Evolutionary conservation across 2,113 vertebrate genomes (phyloP).

Genomic region (Sinosuthora webbiana): DNA sequence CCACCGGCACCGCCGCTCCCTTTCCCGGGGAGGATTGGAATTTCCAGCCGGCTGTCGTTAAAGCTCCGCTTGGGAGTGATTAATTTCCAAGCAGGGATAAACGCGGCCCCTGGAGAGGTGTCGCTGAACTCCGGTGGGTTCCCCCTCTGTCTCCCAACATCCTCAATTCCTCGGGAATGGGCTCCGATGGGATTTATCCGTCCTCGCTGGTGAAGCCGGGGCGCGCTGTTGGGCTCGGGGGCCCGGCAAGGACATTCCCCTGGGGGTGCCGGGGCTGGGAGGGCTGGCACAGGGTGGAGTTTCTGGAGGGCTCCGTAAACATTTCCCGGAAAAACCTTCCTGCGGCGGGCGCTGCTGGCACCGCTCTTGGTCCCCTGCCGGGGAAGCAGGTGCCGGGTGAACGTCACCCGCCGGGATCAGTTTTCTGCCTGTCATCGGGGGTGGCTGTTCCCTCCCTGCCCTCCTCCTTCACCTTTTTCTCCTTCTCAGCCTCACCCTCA

Average conservation of each 20-base stretch:
- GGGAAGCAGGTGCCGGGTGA: neutral
- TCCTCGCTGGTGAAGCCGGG: accelerated
- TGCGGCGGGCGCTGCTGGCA: neutral
- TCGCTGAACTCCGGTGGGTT: neutral
- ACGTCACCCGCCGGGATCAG: neutral
- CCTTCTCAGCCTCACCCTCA: neutral
- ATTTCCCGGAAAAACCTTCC: conserved; percentile 17
- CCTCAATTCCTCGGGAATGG: accelerated
- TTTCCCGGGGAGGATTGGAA: neutral
- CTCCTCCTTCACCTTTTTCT: neutral
- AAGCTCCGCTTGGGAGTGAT: neutral
- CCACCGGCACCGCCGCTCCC: neutral
- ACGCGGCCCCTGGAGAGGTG: neutral
- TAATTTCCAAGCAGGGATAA: neutral
- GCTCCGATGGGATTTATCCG: accelerated
- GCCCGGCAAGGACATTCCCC: neutral
- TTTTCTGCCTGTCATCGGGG: neutral
- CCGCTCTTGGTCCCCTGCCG: neutral
- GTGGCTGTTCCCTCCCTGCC: neutral
- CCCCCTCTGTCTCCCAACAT: neutral
- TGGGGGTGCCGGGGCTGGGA: neutral
- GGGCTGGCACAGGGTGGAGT: neutral
- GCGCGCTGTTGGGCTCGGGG: accelerated
- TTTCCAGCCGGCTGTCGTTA: neutral
- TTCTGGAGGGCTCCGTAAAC: neutral